Evolutionary conservation across 1,140 invertebrate species (phyloP).

Genomic region (Vanessa tameamea): DNA sequence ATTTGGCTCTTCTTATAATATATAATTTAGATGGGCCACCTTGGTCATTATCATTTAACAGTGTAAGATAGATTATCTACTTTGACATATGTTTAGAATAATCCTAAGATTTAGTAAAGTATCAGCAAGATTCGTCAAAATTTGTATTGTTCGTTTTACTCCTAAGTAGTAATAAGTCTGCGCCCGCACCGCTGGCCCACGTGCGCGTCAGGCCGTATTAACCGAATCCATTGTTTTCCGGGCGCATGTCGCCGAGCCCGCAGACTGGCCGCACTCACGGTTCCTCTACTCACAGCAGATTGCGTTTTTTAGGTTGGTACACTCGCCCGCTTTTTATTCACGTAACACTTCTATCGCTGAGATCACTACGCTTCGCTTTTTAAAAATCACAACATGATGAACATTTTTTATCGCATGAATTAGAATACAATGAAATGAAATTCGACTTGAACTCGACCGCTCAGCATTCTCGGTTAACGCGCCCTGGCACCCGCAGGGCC

Average conservation of each 20-base stretch:
- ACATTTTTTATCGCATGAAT: neutral
- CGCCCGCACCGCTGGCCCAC: neutral
- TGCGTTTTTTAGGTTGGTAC: slow-evolving; percentile 79
- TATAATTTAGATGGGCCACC: no score
- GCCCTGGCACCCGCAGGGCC: slow-evolving; percentile 83
- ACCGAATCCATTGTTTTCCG: slow-evolving; percentile 73
- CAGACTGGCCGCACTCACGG: slow-evolving; percentile 66
- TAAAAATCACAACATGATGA: neutral
- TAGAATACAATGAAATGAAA: no score
- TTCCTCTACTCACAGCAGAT: slow-evolving; percentile 78
- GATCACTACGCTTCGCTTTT: neutral
- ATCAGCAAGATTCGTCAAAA: slow-evolving; percentile 17
- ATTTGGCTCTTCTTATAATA: no score
- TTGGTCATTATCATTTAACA: no score
- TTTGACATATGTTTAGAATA: neutral
- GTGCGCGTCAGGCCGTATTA: slow-evolving; percentile 53
- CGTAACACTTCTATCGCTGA: neutral
- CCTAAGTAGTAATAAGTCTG: slow-evolving; percentile 39
- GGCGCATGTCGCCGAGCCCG: slow-evolving; percentile 58
- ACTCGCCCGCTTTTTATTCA: slow-evolving; percentile 56
- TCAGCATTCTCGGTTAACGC: neutral
- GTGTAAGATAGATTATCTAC: no score
- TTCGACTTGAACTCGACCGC: no score
- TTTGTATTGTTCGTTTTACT: slow-evolving; percentile 30
- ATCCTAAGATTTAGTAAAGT: neutral